These are phyloP conservation scores for Monochamus saltuarius DNA, from an alignment of 1,140 invertebrate genomes.

Conservation along the genomic window DNA sequence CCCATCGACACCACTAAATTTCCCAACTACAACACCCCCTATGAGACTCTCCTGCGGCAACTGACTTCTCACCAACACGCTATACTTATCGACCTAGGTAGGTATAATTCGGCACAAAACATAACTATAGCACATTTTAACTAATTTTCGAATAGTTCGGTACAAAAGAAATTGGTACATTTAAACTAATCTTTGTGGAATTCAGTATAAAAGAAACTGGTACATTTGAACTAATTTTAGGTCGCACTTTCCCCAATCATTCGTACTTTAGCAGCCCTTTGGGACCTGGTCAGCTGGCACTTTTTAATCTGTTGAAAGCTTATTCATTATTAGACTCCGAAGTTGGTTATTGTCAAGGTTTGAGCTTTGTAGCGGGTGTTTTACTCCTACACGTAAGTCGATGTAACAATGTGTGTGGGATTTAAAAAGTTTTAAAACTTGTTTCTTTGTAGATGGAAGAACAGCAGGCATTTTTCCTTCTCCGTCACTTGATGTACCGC, in stretches of 20 bases:
- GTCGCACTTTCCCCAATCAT: conserved; percentile 92
- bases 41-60: conserved; percentile 79
- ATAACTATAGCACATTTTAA: not conserved
- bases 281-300: conserved; percentile 85
- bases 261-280: conserved; percentile 85
- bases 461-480: conserved; percentile 80
- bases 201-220: not conserved
- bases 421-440: no score
- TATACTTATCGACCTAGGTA: conserved; percentile 86
- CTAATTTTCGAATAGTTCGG: not conserved
- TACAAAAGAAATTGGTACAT: no score
- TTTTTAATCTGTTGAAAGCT: conserved; percentile 94
- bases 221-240: conserved; percentile 51
- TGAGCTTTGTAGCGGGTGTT: conserved; percentile 93
- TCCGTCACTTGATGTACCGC: conserved; percentile 89
- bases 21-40: conserved; percentile 76
- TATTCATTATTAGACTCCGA: conserved; percentile 93
- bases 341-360: conserved; percentile 93
- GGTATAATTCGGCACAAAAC: conserved; percentile 1
- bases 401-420: no score
- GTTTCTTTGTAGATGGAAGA: conserved; percentile 89
- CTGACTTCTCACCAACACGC: conserved; percentile 94
- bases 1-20: conserved; percentile 68
- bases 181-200: not conserved
- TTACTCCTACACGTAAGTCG: conserved; percentile 85